A percentile compares a stretch with the other conserved stretches of the same genome.
phyloP scores from a whole-genome alignment of 1,140 invertebrate genomes.

The Drosophila pachea region DNA sequence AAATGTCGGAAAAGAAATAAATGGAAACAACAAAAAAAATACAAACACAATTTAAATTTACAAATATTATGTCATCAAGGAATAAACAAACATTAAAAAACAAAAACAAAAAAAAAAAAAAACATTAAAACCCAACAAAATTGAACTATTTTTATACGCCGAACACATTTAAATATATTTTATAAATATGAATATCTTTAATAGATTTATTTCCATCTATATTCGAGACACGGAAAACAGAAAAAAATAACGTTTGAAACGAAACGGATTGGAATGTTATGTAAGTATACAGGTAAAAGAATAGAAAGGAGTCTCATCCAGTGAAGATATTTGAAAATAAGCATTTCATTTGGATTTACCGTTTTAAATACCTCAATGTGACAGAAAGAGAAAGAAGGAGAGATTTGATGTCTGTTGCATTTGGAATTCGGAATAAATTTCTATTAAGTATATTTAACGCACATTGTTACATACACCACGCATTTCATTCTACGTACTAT shows the following conservation, averaged over 20 bases:
- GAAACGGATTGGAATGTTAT: too few species aligned
- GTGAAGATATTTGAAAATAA: too few species aligned
- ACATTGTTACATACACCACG: slow-evolving; percentile 67
- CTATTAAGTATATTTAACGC: slow-evolving; percentile 73
- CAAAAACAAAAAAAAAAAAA: slow-evolving; percentile 29
- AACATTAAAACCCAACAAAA: slow-evolving; percentile 59
- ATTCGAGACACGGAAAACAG: too few species aligned
- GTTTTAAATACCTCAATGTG: too few species aligned
- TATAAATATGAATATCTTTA: too few species aligned
- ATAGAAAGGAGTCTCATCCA: too few species aligned
- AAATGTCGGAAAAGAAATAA: slow-evolving; percentile 47
- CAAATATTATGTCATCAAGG: slow-evolving; percentile 69
- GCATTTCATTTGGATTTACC: too few species aligned
- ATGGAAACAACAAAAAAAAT: slow-evolving; percentile 33
- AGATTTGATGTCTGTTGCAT: background rate
- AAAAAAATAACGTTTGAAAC: too few species aligned
- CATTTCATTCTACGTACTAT: slow-evolving; percentile 67
- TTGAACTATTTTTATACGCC: background rate
- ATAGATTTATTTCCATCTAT: too few species aligned
- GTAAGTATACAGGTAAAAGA: too few species aligned
- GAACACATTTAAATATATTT: too few species aligned
- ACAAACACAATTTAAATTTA: slow-evolving; percentile 54
- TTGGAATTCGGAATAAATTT: slow-evolving; percentile 68
- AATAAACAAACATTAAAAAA: slow-evolving; percentile 39
- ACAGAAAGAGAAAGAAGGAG: background rate